These are phyloP conservation scores for Mnemiopsis leidyi DNA, from an alignment of 37 sponge, comb jelly and placozoan species.

Conservation along the genomic window DNA sequence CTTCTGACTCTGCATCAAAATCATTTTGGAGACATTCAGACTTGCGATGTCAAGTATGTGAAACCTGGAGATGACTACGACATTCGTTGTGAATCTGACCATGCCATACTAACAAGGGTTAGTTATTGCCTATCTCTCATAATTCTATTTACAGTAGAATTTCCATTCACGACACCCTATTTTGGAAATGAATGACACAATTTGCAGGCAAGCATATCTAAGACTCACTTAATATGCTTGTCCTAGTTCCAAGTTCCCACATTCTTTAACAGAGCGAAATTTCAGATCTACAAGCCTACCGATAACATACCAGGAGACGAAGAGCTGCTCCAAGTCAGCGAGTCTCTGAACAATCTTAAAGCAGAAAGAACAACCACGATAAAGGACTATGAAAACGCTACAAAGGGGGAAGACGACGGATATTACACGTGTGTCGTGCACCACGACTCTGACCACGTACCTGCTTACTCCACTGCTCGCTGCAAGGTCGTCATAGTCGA, in stretches of 20 bases:
- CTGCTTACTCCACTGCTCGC: not conserved
- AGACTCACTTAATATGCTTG: no score
- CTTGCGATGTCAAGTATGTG: not conserved
- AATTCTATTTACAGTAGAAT: no score
- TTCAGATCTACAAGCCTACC: not conserved
- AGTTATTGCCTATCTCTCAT: not conserved
- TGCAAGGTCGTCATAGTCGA: slow-evolving; percentile 28
- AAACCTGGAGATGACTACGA: slow-evolving; percentile 26
- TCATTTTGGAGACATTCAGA: not conserved
- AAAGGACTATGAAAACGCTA: not conserved
- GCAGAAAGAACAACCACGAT: not conserved
- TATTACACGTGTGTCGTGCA: slow-evolving; percentile 7
- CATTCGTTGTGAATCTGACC: not conserved
- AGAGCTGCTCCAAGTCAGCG: not conserved
- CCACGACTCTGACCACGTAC: not conserved
- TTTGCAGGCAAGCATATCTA: no score
- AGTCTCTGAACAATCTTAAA: not conserved
- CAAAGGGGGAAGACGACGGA: not conserved
- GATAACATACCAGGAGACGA: not conserved
- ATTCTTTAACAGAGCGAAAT: no score
- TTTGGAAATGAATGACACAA: no score
- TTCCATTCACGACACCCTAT: no score
- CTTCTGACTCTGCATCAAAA: not conserved
- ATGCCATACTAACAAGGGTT: not conserved
- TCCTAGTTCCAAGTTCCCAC: no score